phyloP scores from a whole-genome alignment of 2,888 invertebrate genomes.

The Smittia aterrima region DNA sequence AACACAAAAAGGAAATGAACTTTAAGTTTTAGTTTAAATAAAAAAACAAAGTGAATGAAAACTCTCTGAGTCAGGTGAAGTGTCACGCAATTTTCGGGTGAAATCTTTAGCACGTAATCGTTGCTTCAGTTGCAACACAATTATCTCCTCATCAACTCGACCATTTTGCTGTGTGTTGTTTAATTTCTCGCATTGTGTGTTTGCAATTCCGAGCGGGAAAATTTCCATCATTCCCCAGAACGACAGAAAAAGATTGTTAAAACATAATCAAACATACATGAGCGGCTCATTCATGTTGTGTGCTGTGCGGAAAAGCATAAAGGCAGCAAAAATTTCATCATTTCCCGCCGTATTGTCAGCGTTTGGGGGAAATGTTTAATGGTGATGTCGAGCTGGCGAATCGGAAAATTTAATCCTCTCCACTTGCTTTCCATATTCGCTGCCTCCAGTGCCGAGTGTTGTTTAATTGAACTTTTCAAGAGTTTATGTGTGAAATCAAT shows the following conservation, averaged over 20 bases:
- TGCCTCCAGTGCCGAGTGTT: neutral
- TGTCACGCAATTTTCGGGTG: neutral
- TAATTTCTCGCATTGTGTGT: neutral
- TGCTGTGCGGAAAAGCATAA: conserved; percentile 25
- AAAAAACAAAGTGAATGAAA: neutral
- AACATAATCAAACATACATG: conserved; percentile 27
- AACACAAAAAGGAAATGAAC: neutral
- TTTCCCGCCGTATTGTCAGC: conserved; percentile 10
- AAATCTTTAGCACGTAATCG: neutral
- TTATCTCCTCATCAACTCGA: neutral
- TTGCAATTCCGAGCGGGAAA: neutral
- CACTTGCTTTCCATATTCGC: neutral
- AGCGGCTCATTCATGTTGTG: conserved; percentile 23
- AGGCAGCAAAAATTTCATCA: conserved; percentile 21
- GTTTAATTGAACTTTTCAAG: neutral
- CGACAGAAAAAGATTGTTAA: neutral
- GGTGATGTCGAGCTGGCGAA: conserved; percentile 35
- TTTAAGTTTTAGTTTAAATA: neutral
- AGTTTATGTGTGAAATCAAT: neutral
- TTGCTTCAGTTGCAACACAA: neutral
- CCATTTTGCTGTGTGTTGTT: conserved; percentile 7
- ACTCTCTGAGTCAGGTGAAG: neutral
- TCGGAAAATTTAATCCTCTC: conserved; percentile 41
- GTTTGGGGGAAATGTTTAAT: conserved; percentile 27
- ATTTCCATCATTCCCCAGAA: neutral